Conservation (phyloP, 2,797 vertebrate genomes). For the Platyrinchus mystaceus region DNA sequence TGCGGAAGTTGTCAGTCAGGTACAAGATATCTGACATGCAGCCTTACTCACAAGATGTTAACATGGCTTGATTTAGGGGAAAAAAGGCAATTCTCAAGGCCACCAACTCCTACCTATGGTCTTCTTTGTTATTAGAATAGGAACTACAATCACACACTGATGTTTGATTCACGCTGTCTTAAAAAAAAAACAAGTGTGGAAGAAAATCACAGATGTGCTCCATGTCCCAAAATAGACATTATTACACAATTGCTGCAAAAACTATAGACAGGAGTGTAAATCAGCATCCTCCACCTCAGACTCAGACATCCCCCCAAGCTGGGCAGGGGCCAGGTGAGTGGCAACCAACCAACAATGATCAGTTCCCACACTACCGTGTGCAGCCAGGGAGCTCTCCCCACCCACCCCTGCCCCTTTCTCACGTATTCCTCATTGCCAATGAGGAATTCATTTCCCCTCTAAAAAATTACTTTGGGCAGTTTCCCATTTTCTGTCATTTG, state of each 20-base stretch:
- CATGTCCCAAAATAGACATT: background rate
- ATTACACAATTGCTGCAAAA: constrained; percentile 6
- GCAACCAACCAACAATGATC: background rate
- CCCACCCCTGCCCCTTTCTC: background rate
- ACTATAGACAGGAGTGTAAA: background rate
- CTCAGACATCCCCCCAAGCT: rapidly evolving
- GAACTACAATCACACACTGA: background rate
- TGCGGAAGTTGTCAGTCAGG: background rate
- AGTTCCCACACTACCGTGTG: background rate
- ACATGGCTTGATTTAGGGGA: background rate
- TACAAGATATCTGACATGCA: background rate
- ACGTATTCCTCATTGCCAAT: rapidly evolving
- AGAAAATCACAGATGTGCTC: background rate
- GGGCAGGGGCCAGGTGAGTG: background rate
- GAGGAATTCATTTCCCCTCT: background rate
- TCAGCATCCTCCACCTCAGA: background rate
- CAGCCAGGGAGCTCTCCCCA: background rate
- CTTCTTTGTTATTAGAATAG: background rate
- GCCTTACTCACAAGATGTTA: background rate
- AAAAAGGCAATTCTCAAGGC: background rate
- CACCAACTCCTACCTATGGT: background rate
- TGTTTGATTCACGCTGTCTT: background rate
- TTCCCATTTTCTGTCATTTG: background rate
- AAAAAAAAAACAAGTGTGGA: background rate
- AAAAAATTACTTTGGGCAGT: background rate